Base-by-base conservation (phyloP, 2,888 invertebrate genomes). In the Ophonus ardosiacus region DNA sequence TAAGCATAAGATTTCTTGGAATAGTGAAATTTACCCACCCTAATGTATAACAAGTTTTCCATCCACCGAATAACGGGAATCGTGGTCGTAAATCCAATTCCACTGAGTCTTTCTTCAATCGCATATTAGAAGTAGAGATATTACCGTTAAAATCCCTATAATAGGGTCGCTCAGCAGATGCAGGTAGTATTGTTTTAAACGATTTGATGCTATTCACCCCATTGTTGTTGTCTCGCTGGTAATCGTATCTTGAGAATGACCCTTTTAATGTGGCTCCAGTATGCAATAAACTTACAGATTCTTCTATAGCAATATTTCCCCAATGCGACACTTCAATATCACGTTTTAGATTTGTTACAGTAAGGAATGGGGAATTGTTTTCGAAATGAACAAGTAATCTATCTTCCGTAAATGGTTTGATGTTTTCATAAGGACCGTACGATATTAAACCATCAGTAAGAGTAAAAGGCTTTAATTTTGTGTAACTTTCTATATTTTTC, bases 81-180 rank as follows among this genome's bases (percentile, higher is more conserved):
- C 99, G 93, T 0, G 99, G 99, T 78, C 98, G 93, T n/a, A 99
- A 93, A 89, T 99, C 99, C 3, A 99, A 92, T 89, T 99, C 99
- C 7, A 99, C 98, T 57, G 97, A 96, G 90, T 99, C 98, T 87
- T 97, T 97, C 88, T 96, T 94, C 24, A 96, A 92, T 87, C 96
- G 94, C 92, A 99, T 96, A 90, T 97, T 96, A 0, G 98, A 98
- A 8, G 99, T 99, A 0, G 99, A 99, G 89, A 99, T 99, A 91
- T 99, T 99, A 57, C 98, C 99, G 90, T 99, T 99, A 87, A 98
- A 98, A 91, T 99, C 99, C 82, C 97, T 94, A 91, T 99, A 99
- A 91, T 99, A 99, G 10, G 99, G 98, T 91, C 98, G 98, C 59
- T 96, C 94, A 0, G 99, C 99, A 51, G 98, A 95, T 0, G 98